Evolutionary conservation across 2,797 vertebrate species (phyloP), one percentile per base, ranked within the genome.

Genomic region (Allobates femoralis): DNA sequence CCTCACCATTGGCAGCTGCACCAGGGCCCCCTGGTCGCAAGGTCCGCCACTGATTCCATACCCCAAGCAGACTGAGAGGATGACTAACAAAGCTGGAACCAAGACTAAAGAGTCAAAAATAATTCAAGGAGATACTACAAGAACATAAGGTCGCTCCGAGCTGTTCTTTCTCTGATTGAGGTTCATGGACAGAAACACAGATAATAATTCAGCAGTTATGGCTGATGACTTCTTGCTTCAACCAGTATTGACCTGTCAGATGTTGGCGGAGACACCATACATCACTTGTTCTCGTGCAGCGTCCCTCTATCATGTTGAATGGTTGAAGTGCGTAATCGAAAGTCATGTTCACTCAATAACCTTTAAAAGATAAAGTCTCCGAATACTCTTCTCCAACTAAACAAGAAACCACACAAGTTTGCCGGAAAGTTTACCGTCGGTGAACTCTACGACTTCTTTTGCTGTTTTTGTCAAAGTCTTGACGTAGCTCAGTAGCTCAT

Each of bases 141-240:
- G 76, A 79, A 79, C 32, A 50, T 23, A 69, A 79, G 84, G 51
- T 75, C 69, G 28, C 37, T 23, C 2, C 7, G 16, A n/a, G 81
- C 8, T 76, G 56, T 84, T 46, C 56, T 75, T 51, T 62, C 34
- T 18, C 21, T 64, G 71, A 84, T 62, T 30, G 82, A 1, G 58
- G 55, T 60, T 62, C 37, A 58, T 75, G 67, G 69, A 60, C 60
- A 58, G 30, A 62, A 75, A 84, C 28, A 84, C 82, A 75, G 76
- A 84, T 76, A 84, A 84, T 84, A 84, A 84, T 62, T 75, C 71
- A 76, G 4, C 46, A 75, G 71, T 62, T 75, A 76, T 75, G 71
- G 71, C 56, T 26, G 60, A 75, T 84, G 82, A 26, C 55, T 75
- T 75, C 26, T 84, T 62, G 26, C 56, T 76, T 84, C 55, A 37